phyloP scores from a whole-genome alignment of 2,113 vertebrate genomes.

The Xyliphius kryptos region DNA sequence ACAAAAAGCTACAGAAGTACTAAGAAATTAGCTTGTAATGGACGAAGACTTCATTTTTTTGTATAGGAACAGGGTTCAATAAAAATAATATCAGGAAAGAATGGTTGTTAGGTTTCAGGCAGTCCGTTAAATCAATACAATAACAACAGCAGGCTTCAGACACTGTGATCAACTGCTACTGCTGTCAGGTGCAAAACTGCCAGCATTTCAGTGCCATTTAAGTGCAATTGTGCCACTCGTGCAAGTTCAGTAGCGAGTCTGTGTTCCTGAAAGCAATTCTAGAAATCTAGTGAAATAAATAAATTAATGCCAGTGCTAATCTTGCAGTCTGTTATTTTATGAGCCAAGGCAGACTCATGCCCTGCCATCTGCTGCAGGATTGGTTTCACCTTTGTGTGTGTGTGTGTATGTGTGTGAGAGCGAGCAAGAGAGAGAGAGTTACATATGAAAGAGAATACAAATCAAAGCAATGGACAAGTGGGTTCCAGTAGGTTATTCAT shows the following conservation, averaged over 20 bases:
- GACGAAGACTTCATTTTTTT: neutral
- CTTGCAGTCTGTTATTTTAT: conserved; percentile 2
- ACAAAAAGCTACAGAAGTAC: neutral
- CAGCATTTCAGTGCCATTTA: neutral
- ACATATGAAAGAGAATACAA: conserved; percentile 1
- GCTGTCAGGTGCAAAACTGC: neutral
- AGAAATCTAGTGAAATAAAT: conserved; percentile 20
- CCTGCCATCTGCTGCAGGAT: conserved; percentile 29
- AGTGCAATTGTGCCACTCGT: neutral
- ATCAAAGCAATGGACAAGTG: conserved; percentile 15
- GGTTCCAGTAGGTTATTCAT: conserved; percentile 7
- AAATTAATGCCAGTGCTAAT: conserved; percentile 18
- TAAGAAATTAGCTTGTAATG: neutral
- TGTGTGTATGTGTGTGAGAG: too few relatives aligned
- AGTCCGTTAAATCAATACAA: conserved; percentile 3
- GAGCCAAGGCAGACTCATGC: neutral
- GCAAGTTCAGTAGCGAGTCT: too few relatives aligned
- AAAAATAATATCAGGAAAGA: neutral
- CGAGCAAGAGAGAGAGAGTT: too few relatives aligned
- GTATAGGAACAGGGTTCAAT: neutral
- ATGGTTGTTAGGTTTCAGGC: neutral
- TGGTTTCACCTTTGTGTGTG: conserved; percentile 21
- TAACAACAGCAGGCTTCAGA: neutral
- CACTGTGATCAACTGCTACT: too few relatives aligned
- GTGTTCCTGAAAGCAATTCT: neutral